Evolutionary conservation across 2,888 invertebrate genomes (phyloP).

Genomic region (Lamellibrachia satsuma): DNA sequence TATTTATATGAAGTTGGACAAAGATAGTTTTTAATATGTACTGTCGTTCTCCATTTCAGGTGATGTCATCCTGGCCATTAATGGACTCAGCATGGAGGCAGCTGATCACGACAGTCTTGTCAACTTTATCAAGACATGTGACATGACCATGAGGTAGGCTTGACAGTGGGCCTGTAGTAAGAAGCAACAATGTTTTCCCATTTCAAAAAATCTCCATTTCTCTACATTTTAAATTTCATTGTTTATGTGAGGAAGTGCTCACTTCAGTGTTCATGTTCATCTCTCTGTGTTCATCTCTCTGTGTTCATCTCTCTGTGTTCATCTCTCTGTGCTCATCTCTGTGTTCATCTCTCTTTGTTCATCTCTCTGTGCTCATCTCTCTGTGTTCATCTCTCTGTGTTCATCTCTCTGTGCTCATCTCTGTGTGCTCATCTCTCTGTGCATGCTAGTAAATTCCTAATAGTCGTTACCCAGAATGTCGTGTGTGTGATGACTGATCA

Average conservation of each 20-base stretch:
- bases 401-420: too few species aligned
- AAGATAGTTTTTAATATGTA: not conserved
- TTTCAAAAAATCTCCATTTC: not conserved
- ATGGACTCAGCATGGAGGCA: slow-evolving; percentile 93
- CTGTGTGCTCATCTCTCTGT: too few species aligned
- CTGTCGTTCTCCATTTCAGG: slow-evolving; percentile 66
- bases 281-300: not conserved
- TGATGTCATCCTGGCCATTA: slow-evolving; percentile 94
- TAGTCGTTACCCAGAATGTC: too few species aligned
- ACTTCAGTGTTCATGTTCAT: not conserved
- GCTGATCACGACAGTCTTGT: slow-evolving; percentile 93
- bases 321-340: too few species aligned
- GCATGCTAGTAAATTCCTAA: too few species aligned
- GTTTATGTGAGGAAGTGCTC: not conserved
- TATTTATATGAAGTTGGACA: not conserved
- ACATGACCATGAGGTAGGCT: slow-evolving; percentile 79
- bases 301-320: too few species aligned
- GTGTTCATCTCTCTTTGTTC: too few species aligned
- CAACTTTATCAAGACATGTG: slow-evolving; percentile 89
- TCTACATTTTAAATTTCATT: not conserved
- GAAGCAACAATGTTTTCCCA: not conserved
- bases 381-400: too few species aligned
- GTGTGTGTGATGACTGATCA: too few species aligned
- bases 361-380: too few species aligned
- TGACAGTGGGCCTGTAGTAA: not conserved